Evolutionary conservation across 2,113 vertebrate species (phyloP), one percentile per base, ranked within the genome.

Genomic region (Lophotis ruficrista): DNA sequence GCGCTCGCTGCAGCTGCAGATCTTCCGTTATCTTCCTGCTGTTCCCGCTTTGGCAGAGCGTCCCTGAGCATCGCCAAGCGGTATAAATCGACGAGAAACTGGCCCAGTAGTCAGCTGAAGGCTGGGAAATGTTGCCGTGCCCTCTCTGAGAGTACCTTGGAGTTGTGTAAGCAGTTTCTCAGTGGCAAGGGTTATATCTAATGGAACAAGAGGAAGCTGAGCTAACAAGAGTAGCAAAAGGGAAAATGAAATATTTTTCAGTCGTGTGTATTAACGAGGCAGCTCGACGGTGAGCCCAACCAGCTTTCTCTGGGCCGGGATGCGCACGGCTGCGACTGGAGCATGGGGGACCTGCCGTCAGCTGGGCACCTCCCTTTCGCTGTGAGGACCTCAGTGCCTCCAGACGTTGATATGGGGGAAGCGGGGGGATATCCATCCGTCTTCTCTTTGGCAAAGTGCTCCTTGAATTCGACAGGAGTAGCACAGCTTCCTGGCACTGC

Each of bases 341-440:
- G 62, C 14, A 1, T 7, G 37, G 38, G 33, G 25, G 6, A 64
- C 41, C 48, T 62, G 10, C 73, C 27, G 4, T 35, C 31, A 17
- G 2, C 47, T 16, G 17, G 54, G 16, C 9, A 28, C 37, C 20
- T 71, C 60, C 24, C 14, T 37, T 30, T 6, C 19, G 76, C 25
- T 24, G 69, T 7, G 47, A 35, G 76, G 31, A 64, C 41, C 41
- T 62, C 48, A n/a, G n/a, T 6, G 25, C 11, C 21, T n/a, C 38
- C 54, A 33, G n/a, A 2, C 15, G 25, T 8, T 33, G 57, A 1
- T 37, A 8, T 4, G 0, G 0, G 25, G 62, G 25, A 23, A 41
- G 27, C 5, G 9, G 24, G 9, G 17, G 35, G 6, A 8, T 24
- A 18, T 28, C 60, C 60, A 21, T 69, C 57, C 3, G 0, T 60